Evolutionary conservation across 2,113 vertebrate species (phyloP).

Genomic region (Phyllopteryx taeniolatus): DNA sequence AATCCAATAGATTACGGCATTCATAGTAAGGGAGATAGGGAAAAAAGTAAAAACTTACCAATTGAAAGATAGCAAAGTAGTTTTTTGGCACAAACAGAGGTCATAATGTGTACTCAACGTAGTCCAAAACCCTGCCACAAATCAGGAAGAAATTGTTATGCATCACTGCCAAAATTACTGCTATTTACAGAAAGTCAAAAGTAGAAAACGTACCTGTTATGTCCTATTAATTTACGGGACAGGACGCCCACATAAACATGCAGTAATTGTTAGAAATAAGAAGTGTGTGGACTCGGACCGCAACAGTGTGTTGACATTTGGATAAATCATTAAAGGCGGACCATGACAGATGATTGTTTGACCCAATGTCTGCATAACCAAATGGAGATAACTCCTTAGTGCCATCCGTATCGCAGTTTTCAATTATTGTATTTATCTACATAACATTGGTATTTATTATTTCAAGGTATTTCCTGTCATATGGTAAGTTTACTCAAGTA

Average conservation of each 20-base stretch:
- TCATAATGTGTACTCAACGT: conserved; percentile 35
- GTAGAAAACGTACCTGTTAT: conserved; percentile 20
- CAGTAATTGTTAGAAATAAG: conserved; percentile 32
- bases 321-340: conserved; percentile 69
- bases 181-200: neutral
- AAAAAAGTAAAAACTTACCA: conserved; percentile 40
- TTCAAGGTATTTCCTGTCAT: too few relatives aligned
- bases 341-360: conserved; percentile 30
- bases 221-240: neutral
- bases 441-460: too few relatives aligned
- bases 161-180: neutral
- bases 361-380: conserved; percentile 1
- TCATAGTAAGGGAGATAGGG: too few relatives aligned
- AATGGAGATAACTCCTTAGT: neutral
- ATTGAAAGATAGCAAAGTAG: conserved; percentile 26
- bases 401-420: too few relatives aligned
- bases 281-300: conserved; percentile 46
- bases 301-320: conserved; percentile 63
- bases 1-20: too few relatives aligned
- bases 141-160: neutral
- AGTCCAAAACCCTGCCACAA: neutral
- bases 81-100: conserved; percentile 16
- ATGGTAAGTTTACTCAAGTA: too few relatives aligned
- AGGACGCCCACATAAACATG: conserved; percentile 7
- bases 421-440: too few relatives aligned